phyloP scores from a whole-genome alignment of 1,140 invertebrate species.

The Heliconius hermathena region DNA sequence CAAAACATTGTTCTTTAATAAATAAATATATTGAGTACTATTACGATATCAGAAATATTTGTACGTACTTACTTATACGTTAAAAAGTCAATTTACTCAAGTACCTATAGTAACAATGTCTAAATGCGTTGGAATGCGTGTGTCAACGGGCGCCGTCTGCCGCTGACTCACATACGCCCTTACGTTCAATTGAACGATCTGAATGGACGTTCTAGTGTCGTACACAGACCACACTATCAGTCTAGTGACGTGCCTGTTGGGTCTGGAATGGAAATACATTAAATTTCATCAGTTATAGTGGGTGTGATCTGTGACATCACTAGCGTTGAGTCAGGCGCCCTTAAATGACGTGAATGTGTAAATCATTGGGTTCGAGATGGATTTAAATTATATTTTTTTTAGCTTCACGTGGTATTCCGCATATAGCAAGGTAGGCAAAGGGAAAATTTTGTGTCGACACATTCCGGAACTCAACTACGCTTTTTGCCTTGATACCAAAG shows the following conservation, averaged over 20 bases:
- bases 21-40: too few relatives aligned
- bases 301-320: not conserved
- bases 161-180: constrained; percentile 24
- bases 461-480: too few relatives aligned
- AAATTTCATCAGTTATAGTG: not conserved
- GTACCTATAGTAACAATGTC: constrained; percentile 3
- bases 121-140: constrained; percentile 33
- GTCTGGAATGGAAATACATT: not conserved
- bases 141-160: constrained; percentile 24
- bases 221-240: not conserved
- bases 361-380: not conserved
- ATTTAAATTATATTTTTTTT: not conserved
- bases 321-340: not conserved
- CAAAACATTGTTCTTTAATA: too few relatives aligned
- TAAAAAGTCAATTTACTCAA: not conserved
- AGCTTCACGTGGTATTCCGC: too few relatives aligned
- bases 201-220: not conserved
- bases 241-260: not conserved
- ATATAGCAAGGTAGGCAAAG: too few relatives aligned
- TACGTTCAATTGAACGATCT: constrained; percentile 13
- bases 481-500: too few relatives aligned
- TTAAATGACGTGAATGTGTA: not conserved
- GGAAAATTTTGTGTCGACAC: too few relatives aligned
- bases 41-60: too few relatives aligned
- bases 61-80: not conserved